Conservation (phyloP, 2,888 invertebrate genomes). For the Tiphia femorata region DNA sequence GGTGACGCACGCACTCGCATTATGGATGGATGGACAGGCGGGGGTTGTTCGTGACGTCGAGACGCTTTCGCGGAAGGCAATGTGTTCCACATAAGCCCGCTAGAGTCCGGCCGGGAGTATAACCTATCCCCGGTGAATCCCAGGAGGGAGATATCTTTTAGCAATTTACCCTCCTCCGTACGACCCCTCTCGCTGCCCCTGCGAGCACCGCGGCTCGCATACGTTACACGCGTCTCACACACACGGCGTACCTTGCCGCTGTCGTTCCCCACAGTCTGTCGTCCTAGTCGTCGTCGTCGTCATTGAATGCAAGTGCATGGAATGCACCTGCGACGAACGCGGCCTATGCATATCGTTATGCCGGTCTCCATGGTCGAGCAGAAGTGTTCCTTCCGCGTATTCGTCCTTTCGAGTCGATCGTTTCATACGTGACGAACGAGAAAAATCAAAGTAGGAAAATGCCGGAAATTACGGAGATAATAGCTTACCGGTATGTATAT, state of each 20-base stretch:
- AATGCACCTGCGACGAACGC: too few species aligned
- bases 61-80: slow-evolving; percentile 30
- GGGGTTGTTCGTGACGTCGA: slow-evolving; percentile 5
- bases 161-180: slow-evolving; percentile 47
- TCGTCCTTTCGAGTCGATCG: too few species aligned
- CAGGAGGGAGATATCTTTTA: slow-evolving; percentile 60
- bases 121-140: slow-evolving; percentile 49
- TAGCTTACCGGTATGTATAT: too few species aligned
- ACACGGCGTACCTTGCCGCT: slow-evolving; percentile 18
- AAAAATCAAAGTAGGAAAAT: too few species aligned
- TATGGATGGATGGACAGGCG: slow-evolving; percentile 16
- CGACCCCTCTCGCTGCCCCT: background rate
- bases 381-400: too few species aligned
- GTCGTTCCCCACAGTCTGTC: background rate
- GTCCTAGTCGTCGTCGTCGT: too few species aligned
- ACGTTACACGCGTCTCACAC: slow-evolving; percentile 35
- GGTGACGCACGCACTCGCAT: background rate
- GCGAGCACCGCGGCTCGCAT: slow-evolving; percentile 25
- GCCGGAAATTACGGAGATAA: too few species aligned
- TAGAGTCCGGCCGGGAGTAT: slow-evolving; percentile 43
- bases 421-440: too few species aligned
- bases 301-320: too few species aligned
- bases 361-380: too few species aligned
- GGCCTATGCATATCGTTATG: too few species aligned
- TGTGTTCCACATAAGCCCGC: slow-evolving; percentile 43